Evolutionary conservation across 2,888 invertebrate species (phyloP), one percentile per base, ranked within the genome.

Genomic region (Bhutanitis thaidina): DNA sequence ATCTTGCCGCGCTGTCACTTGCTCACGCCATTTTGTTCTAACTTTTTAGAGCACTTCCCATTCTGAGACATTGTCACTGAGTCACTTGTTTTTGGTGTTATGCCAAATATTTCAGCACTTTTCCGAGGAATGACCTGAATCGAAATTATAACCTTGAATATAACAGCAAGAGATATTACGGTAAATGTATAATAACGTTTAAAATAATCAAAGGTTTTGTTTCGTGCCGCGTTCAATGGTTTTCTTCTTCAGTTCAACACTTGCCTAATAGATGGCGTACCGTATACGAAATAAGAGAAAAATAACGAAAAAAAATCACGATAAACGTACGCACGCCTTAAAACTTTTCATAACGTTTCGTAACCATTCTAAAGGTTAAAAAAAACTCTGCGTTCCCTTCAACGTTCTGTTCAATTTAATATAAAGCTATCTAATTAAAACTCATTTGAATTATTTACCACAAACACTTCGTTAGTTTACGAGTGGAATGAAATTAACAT

Each of bases 1-100:
- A 89, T 88, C 57, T 72, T 84, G 77, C 57, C 53, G 50, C 47
- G 55, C 52, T 63, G 74, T 88, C 84, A 88, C 79, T 76, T 74
- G 39, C 49, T 55, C 57, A 46, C 45, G 51, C 41, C 58, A 55
- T 56, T 55, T 52, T 58, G 57, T 54, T 53, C 57, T 59, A 64
- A 52, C 16, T n/a, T 10, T 54, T 53, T 47, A 15, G 56, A 52
- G 55, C 57, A 66, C 72, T 74, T 73, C 61, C 66, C 71, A 52
- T 48, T 56, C 25, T 41, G 48, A 60, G 48, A 63, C 79, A 77
- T 80, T 57, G 60, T 74, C 71, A 74, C 71, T 73, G 66, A 72
- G 56, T 74, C 73, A 76, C 70, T 71, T 57, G 59, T 58, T 62
- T 60, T 65, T 69, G 69, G 67, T 62, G n/a, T 5, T 1, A 13